Evolutionary conservation across 30 jellyfish, hydroid and myxozoan genomes (phyloP), one percentile per base, ranked within the genome.

Genomic region (Hydra vulgaris): DNA sequence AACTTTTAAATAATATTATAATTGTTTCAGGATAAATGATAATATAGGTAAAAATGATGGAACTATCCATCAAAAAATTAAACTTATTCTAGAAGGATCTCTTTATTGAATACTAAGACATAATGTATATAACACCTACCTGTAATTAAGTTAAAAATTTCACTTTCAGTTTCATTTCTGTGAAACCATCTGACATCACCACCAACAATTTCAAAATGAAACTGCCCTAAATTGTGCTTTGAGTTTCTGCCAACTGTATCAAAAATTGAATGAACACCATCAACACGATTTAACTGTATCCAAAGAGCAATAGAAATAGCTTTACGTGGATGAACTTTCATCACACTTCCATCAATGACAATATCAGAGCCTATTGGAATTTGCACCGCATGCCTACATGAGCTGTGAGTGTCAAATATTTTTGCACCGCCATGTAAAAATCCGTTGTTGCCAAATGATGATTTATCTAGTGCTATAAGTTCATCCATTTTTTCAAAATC

Each of bases 171-270:
- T 77, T 92, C 98, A 78, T 92, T 88, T 67, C 98, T 73, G 71
- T 92, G 98, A 80, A 92, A 92, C 98, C 98, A 92, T 27, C 98
- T 78, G 0, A 92, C 98, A 71, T 89, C 96, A 7, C 98, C 98
- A 19, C 95, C 95, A n/a, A 92, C 95, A 25, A 92, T 78, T 80
- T 92, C 98, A 77, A 92, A 92, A 83, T 92, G 98, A 80, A 83
- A 92, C 68, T 87, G 98, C 18, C 98, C 98, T 21, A 80, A 79
- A 1, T 72, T 85, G 56, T 92, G 98, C 23, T 53, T 71, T 5
- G 98, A 92, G 54, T 87, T 87, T 27, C 89, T 88, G 0, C 98
- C 98, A 25, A 92, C 87, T 1, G 98, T 92, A 72, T 92, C 98
- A 81, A 92, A 92, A 27, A 92, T 79, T 21, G 98, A 92, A 81